Conservation (phyloP, 2,113 vertebrate species). For the Sclerurus mexicanus region DNA sequence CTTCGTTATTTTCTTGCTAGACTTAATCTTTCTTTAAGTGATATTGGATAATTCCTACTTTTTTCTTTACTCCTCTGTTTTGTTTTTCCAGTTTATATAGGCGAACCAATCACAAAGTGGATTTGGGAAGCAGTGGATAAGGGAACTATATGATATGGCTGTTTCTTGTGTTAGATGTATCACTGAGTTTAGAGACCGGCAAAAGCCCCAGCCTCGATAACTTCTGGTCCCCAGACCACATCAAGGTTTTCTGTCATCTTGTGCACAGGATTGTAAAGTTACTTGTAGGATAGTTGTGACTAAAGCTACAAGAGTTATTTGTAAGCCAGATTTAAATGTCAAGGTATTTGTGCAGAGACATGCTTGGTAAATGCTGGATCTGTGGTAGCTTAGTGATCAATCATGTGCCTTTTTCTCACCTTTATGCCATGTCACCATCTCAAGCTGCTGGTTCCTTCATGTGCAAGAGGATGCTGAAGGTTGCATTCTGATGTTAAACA, state of each 20-base stretch:
- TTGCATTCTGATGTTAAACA: neutral
- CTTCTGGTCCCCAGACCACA: neutral
- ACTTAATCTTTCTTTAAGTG: neutral
- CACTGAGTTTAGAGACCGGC: neutral
- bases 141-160: neutral
- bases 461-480: neutral
- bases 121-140: neutral
- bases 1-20: neutral
- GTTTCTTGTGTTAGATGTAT: neutral
- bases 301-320: neutral
- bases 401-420: neutral
- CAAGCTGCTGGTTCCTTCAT: neutral
- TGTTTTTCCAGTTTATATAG: rapidly evolving
- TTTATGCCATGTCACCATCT: neutral
- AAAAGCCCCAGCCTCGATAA: neutral
- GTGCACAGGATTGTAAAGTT: neutral
- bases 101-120: neutral
- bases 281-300: neutral
- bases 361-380: neutral
- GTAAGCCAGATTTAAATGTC: neutral
- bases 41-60: neutral
- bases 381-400: neutral
- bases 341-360: neutral
- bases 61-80: neutral
- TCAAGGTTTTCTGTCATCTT: neutral